Percentiles rank a stretch among this genome's conserved stretches.
phyloP scores from a whole-genome alignment of 2,888 invertebrate genomes.

The Hoplodrina ambigua region DNA sequence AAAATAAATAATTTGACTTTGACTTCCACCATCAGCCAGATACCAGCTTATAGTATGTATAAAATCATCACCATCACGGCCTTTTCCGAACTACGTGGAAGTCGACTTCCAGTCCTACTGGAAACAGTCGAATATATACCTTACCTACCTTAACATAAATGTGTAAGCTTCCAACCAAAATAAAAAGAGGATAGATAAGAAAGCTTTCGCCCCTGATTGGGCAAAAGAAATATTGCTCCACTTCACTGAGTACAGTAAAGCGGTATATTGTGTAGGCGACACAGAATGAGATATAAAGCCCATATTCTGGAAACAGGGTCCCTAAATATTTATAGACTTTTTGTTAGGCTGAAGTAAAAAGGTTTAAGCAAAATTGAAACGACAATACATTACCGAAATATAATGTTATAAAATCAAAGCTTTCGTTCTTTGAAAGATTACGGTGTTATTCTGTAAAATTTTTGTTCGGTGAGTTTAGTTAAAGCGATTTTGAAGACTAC shows the following conservation, averaged over 20 bases:
- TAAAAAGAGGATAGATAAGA: slow-evolving; percentile 27
- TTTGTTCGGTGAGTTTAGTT: neutral
- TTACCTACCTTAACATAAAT: too few relatives aligned
- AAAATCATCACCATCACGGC: too few relatives aligned
- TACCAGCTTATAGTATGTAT: slow-evolving; percentile 13
- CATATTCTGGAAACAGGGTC: slow-evolving; percentile 52
- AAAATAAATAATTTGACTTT: too few relatives aligned
- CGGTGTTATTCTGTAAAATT: neutral
- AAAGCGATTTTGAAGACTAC: too few relatives aligned
- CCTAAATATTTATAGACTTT: slow-evolving; percentile 64
- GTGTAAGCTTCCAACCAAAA: slow-evolving; percentile 11
- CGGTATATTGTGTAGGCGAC: slow-evolving; percentile 60
- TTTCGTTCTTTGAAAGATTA: slow-evolving; percentile 5
- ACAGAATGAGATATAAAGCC: slow-evolving; percentile 58
- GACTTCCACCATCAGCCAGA: too few relatives aligned
- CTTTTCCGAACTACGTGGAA: too few relatives aligned
- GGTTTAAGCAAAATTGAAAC: slow-evolving; percentile 45
- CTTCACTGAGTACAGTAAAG: slow-evolving; percentile 58
- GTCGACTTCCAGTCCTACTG: too few relatives aligned
- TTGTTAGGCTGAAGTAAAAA: slow-evolving; percentile 36
- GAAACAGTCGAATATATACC: too few relatives aligned
- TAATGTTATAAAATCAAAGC: slow-evolving; percentile 8
- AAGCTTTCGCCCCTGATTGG: slow-evolving; percentile 51
- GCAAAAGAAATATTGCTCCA: slow-evolving; percentile 60
- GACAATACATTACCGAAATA: slow-evolving; percentile 29